phyloP scores from a whole-genome alignment of 2,797 vertebrate genomes.

The Leptatherina wallacei region DNA sequence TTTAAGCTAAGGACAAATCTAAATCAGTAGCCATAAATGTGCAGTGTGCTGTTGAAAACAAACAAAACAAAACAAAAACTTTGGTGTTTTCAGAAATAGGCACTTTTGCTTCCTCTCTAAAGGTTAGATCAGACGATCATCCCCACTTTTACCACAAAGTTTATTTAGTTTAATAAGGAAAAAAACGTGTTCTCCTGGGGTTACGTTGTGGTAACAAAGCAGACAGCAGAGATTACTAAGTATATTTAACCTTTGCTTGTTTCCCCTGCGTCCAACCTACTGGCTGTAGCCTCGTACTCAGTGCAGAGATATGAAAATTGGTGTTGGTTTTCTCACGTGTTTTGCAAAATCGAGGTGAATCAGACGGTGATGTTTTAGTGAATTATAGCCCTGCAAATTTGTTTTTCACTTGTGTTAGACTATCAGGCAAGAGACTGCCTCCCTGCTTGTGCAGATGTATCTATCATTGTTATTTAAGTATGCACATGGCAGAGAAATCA shows the following conservation, averaged over 20 bases:
- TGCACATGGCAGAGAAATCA: conserved; percentile 47
- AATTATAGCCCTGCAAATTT: conserved; percentile 40
- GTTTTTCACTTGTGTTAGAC: conserved; percentile 68
- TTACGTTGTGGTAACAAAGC: background rate
- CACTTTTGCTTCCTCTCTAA: background rate
- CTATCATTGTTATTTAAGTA: conserved; percentile 54
- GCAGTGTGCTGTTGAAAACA: background rate
- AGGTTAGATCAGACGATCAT: background rate
- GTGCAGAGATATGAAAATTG: background rate
- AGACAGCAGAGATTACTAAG: background rate
- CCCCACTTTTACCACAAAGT: background rate
- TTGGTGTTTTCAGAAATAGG: conserved; percentile 4
- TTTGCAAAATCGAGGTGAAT: conserved; percentile 32
- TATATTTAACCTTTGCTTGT: background rate
- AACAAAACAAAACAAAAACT: too few relatives aligned
- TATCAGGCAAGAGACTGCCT: conserved; percentile 65
- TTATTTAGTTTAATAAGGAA: background rate
- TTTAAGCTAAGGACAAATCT: background rate
- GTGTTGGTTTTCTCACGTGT: background rate
- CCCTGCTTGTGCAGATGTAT: conserved; percentile 66
- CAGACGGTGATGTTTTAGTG: conserved; percentile 35
- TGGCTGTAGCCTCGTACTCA: conserved; percentile 3
- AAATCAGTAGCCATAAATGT: background rate
- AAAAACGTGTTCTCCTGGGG: background rate
- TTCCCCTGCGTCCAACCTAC: background rate